Evolutionary conservation across 1,140 invertebrate species (phyloP), one percentile per base, ranked within the genome.

Genomic region (Macrosteles quadrilineatus): DNA sequence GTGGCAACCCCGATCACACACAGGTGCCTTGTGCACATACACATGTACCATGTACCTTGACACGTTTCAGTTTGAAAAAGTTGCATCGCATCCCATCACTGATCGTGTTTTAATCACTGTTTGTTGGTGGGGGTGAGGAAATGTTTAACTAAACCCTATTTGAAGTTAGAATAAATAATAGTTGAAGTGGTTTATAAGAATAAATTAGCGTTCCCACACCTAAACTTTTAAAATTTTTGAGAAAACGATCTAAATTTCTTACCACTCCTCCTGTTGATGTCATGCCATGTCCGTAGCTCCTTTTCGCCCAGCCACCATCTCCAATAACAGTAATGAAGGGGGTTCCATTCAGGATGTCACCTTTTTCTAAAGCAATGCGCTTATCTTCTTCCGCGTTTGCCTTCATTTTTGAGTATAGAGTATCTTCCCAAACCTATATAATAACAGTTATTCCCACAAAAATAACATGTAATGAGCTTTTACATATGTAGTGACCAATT

Each of bases 301-400:
- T 59, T 55, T 72, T 75, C 1, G 67, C 23, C 73, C 74, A 76
- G 59, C 45, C 36, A 36, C n/a, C n/a, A n/a, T n/a, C n/a, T n/a
- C n/a, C n/a, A n/a, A n/a, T n/a, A n/a, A n/a, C n/a, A n/a, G n/a
- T 73, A 14, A 72, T 75, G 21, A 64, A 75, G 6, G 75, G 73
- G 9, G 70, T 53, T 27, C 69, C 72, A 50, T 76, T 53, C 0
- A 71, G 31, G 23, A 73, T 17, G 9, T 73, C 21, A 12, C 69
- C 72, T 62, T 69, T 66, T 66, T 70, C 36, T 0, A 36, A 67
- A 14, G 74, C 75, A 62, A 75, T 63, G 29, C 55, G 27, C 2
- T 45, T 71, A 55, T 47, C 57, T 31, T 11, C 36, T 6, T 68
- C 45, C 11, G 59, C 59, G 32, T 4, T 63, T 23, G 27, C 21